These are phyloP conservation scores for Masnerella sp. DNA, from an alignment of 2,888 invertebrate species.

Conservation along the genomic window DNA sequence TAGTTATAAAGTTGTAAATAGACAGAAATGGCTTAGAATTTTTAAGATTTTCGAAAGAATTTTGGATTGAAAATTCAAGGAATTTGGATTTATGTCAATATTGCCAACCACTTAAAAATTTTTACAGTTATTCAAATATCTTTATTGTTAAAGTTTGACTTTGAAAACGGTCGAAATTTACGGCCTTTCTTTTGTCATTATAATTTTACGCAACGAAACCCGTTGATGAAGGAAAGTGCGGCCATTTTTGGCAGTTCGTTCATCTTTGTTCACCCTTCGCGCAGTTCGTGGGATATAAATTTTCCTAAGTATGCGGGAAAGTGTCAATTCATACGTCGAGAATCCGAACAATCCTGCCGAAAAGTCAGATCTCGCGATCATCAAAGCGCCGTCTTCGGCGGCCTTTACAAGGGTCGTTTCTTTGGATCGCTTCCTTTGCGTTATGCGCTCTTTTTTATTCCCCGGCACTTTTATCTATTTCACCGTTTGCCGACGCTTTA, in stretches of 20 bases:
- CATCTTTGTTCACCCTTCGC: too few relatives aligned
- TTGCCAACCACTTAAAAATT: too few relatives aligned
- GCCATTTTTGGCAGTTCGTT: too few relatives aligned
- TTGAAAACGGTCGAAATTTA: slow-evolving; percentile 10
- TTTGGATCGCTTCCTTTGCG: slow-evolving; percentile 12
- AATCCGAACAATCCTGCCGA: slow-evolving; percentile 33
- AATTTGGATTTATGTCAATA: too few relatives aligned
- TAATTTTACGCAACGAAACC: slow-evolving; percentile 49
- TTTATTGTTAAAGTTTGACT: too few relatives aligned
- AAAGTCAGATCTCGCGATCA: slow-evolving; percentile 43
- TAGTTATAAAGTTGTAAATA: too few relatives aligned
- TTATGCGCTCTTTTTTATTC: slow-evolving; percentile 19
- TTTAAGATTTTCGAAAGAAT: too few relatives aligned
- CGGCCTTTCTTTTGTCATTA: slow-evolving; percentile 32
- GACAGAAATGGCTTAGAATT: too few relatives aligned
- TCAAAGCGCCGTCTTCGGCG: slow-evolving; percentile 52
- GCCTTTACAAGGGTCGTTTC: slow-evolving; percentile 23
- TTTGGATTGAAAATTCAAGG: too few relatives aligned
- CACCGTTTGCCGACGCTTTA: slow-evolving; percentile 59
- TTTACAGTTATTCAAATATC: not conserved
- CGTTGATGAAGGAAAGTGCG: slow-evolving; percentile 39
- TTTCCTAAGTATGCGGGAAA: slow-evolving; percentile 50
- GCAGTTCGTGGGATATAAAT: slow-evolving; percentile 41
- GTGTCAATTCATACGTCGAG: slow-evolving; percentile 7
- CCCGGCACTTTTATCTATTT: slow-evolving; percentile 58